Evolutionary conservation across 1,140 invertebrate genomes (phyloP), one percentile per base, ranked within the genome.

Genomic region (Vanessa atalanta): DNA sequence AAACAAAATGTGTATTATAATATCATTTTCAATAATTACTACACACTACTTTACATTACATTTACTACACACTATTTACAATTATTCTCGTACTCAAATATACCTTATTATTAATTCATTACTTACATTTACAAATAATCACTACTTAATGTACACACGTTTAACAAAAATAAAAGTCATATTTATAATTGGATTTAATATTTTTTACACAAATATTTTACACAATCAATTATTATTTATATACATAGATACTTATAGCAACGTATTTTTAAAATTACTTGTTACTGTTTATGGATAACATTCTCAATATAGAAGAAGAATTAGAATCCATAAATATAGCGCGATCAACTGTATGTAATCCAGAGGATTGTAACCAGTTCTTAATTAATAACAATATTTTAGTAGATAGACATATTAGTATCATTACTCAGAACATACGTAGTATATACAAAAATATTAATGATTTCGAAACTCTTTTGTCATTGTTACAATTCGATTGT

Each of bases 381-480:
- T 57, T 57, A 57, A 26, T 57, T 57, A 57, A 57, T 57, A 57
- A 57, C n/a, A 57, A 57, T 57, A 57, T 57, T 57, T 8, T 57
- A 57, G 23, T 57, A 57, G 53, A 57, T 57, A 57, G 53, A 57
- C 12, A 66, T 47, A 23, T 66, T 51, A 66, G 48, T 26, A 66
- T 66, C 20, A 48, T 66, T 51, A 66, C 65, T 20, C 65, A 66
- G 47, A 66, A 50, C n/a, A 51, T 51, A 51, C 47, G n/a, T 48
- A 66, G 48, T 66, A 66, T 66, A 48, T 66, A 51, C 47, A 51
- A 50, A 26, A 66, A 66, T 51, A 48, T 66, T 50, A 14, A 47
- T 20, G 65, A 66, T 51, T 47, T 66, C 20, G 15, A 51, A 47
- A 23, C 48, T 66, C 43, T 23, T 23, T 47, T 66, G 20, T 16